phyloP scores from a whole-genome alignment of 2,888 invertebrate species.

The Julus scandinavius region DNA sequence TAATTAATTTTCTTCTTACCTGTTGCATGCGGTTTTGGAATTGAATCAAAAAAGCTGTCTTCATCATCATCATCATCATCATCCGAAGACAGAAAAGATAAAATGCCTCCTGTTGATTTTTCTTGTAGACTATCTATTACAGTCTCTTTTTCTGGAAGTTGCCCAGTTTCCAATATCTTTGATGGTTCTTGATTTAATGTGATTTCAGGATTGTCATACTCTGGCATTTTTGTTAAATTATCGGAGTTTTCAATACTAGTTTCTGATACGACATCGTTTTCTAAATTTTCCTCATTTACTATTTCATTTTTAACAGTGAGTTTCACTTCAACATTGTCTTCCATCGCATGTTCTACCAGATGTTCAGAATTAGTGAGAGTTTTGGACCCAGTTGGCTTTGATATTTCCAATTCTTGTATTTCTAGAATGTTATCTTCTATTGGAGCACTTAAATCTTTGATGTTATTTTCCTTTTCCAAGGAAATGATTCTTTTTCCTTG shows the following conservation, averaged over 20 bases:
- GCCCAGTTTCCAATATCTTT: neutral
- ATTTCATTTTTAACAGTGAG: neutral
- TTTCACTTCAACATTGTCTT: neutral
- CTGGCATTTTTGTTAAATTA: neutral
- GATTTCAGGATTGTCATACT: neutral
- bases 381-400: neutral
- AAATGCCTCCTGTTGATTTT: neutral
- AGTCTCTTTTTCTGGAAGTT: neutral
- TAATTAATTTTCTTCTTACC: neutral
- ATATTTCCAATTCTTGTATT: neutral
- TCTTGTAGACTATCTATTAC: neutral
- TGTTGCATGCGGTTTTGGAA: conserved; percentile 12
- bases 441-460: neutral
- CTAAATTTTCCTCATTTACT: neutral
- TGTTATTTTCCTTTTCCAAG: neutral
- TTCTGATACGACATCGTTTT: neutral
- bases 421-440: neutral
- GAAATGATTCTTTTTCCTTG: neutral
- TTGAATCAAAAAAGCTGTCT: conserved; percentile 34
- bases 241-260: neutral
- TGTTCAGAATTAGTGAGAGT: neutral
- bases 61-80: neutral
- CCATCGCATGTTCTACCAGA: neutral
- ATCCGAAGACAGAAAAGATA: conserved; percentile 2
- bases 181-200: neutral